Evolutionary conservation across 2,113 vertebrate species (phyloP).

Genomic region (Misgurnus anguillicaudatus): DNA sequence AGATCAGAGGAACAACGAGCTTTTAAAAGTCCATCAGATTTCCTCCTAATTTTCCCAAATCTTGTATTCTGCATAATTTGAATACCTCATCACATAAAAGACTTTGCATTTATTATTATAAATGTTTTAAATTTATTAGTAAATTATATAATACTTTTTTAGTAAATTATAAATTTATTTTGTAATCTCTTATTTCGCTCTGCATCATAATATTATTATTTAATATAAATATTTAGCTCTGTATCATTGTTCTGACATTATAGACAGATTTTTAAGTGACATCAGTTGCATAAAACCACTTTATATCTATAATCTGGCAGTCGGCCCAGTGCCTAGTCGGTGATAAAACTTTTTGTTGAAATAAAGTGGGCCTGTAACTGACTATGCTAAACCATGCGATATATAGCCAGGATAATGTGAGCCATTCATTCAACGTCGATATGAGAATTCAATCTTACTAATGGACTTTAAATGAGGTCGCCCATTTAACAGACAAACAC

Average conservation of each 20-base stretch:
- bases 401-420: not conserved
- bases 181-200: not conserved
- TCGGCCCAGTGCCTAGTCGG: not conserved
- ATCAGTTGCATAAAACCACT: not conserved
- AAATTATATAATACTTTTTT: no score
- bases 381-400: not conserved
- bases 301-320: conserved; percentile 42
- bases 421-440: not conserved
- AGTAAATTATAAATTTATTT: no score
- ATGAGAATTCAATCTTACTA: not conserved
- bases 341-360: conserved; percentile 62
- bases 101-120: conserved; percentile 3
- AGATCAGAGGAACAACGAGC: not conserved
- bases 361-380: conserved; percentile 56
- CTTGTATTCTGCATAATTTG: not conserved
- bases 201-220: not conserved
- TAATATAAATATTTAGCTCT: no score
- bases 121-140: no score
- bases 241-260: no score
- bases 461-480: not conserved
- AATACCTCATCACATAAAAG: not conserved
- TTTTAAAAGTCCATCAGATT: not conserved
- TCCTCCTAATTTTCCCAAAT: no score
- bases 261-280: not conserved
- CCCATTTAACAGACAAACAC: not conserved